These are phyloP conservation scores for Engystomops pustulosus DNA, from an alignment of 2,113 vertebrate species.

Conservation along the genomic window DNA sequence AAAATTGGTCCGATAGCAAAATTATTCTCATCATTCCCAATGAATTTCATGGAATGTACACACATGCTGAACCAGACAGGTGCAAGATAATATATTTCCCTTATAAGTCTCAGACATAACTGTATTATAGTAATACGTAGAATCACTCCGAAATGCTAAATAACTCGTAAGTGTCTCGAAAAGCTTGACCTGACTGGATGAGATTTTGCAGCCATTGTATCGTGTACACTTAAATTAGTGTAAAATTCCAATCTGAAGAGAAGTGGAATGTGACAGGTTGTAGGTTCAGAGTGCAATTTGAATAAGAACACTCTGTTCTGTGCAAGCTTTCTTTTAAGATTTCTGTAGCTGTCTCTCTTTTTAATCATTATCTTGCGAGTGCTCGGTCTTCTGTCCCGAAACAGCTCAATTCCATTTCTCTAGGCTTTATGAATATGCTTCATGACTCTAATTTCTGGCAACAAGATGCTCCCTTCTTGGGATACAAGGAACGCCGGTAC, in stretches of 20 bases:
- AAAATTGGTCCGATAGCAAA: no score
- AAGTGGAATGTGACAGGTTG: slow-evolving; percentile 25
- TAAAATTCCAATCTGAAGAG: neutral
- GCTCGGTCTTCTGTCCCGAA: slow-evolving; percentile 14
- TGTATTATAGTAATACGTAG: neutral
- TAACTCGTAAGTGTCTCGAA: neutral
- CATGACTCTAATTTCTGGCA: slow-evolving; percentile 54
- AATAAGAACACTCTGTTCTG: slow-evolving; percentile 18
- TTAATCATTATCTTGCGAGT: slow-evolving; percentile 37
- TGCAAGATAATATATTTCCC: no score
- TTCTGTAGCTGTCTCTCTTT: slow-evolving; percentile 45
- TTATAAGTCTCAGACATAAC: no score
- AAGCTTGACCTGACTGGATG: neutral
- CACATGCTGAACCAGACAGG: no score
- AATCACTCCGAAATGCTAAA: neutral
- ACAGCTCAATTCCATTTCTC: neutral
- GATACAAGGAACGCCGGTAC: neutral
- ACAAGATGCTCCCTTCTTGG: neutral
- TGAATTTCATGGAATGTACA: no score
- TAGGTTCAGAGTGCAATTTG: slow-evolving; percentile 37
- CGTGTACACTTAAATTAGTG: slow-evolving; percentile 30
- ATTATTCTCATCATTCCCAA: no score
- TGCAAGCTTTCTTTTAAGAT: slow-evolving; percentile 43
- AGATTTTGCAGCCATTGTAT: neutral
- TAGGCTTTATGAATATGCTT: slow-evolving; percentile 27